phyloP scores from a whole-genome alignment of 2,797 vertebrate species.

The Lepilemur septentrionalis region DNA sequence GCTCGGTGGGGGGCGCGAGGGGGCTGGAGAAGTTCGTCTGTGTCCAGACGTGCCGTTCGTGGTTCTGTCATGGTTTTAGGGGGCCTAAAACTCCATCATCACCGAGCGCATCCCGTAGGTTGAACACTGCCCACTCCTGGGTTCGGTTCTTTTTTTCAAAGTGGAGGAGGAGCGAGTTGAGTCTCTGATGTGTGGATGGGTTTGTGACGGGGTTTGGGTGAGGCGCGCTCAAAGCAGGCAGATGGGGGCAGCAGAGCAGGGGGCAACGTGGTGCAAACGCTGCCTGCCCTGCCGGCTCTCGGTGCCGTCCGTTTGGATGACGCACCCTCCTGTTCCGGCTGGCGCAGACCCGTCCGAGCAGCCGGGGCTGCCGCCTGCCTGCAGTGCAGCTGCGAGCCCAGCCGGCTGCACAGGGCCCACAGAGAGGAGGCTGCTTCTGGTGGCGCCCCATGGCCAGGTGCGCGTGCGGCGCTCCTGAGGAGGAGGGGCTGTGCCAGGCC shows the following conservation, averaged over 20 bases:
- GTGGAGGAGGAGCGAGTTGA: neutral
- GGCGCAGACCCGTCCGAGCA: constrained; percentile 46
- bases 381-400: constrained; percentile 27
- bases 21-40: neutral
- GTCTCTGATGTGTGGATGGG: neutral
- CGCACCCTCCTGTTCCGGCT: neutral
- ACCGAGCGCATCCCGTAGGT: neutral
- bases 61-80: neutral
- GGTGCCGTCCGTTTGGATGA: constrained; percentile 19
- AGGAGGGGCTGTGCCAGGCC: neutral
- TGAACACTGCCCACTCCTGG: neutral
- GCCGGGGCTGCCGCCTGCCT: constrained; percentile 35
- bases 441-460: neutral
- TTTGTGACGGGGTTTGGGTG: neutral
- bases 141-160: neutral
- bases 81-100: neutral
- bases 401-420: neutral
- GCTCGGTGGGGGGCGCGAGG: neutral
- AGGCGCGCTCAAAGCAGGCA: neutral
- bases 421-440: neutral
- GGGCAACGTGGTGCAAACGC: neutral
- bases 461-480: neutral
- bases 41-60: neutral
- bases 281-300: neutral
- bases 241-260: neutral